Evolutionary conservation across 2,113 vertebrate species (phyloP), one percentile per base, ranked within the genome.

Genomic region (Peromyscus maniculatus): DNA sequence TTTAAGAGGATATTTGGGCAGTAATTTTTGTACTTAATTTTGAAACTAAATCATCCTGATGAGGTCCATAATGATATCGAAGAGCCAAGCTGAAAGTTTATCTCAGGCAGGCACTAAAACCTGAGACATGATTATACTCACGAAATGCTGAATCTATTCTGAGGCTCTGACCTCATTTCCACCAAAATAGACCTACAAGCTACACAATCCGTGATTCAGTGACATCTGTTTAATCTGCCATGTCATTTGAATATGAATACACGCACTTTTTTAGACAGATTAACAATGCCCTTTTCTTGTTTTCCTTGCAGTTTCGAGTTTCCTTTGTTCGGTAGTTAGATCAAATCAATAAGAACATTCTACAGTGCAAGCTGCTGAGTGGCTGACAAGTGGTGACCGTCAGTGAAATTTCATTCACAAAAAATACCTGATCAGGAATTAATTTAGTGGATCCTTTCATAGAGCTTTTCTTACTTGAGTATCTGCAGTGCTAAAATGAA

Each of bases 81-180:
- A 89, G 71, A 94, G 67, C 19, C n/a, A 28, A 39, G 39, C 78
- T 88, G 59, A 64, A 80, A 82, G 79, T 74, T 94, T 75, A 84
- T 83, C 67, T 71, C 43, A 69, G 64, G 55, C 36, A 74, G 31
- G 28, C 83, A 43, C 64, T 31, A 75, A 95, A 89, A 83, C 49
- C 62, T 96, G 62, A 57, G 78, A 49, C 72, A 67, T 64, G 84
- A 93, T 91, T 95, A 52, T 31, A 39, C 62, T 75, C 91, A 33
- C 16, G 43, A 92, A 93, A 84, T 22, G 21, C 62, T 55, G 46
- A 77, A 86, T 96, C 87, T 89, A 2, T 93, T 94, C 95, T 94
- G 62, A 91, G 96, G 82, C 79, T 80, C 88, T 96, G 96, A 96
- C 78, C 94, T 96, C 79, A 93, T 95, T 95, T 98, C 62, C 91